A percentile compares a stretch with the other conserved stretches of the same genome.
These are phyloP conservation scores for Chrysodeixis includens DNA, from an alignment of 2,888 invertebrate genomes.

Conservation along the genomic window DNA sequence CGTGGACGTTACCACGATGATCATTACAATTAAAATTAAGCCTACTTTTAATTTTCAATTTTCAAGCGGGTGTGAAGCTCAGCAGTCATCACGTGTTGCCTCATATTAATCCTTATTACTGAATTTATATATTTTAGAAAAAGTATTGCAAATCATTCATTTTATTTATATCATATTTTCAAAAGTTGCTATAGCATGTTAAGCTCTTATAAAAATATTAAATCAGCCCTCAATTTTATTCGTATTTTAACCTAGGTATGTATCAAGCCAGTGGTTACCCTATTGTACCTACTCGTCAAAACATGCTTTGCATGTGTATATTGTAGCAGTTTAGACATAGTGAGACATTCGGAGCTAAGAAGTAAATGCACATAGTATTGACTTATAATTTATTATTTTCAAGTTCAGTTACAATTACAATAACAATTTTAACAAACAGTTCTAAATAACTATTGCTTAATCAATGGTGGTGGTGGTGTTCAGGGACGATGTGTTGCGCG, in stretches of 20 bases:
- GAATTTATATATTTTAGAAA: too few relatives aligned
- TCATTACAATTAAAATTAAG: constrained; percentile 14
- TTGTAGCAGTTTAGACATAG: too few relatives aligned
- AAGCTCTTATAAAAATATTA: too few relatives aligned
- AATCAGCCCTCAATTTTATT: too few relatives aligned
- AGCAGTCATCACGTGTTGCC: constrained; percentile 64
- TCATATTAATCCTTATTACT: constrained; percentile 49
- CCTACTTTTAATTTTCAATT: constrained; percentile 57
- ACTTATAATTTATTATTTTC: neutral
- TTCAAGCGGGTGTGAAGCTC: constrained; percentile 67
- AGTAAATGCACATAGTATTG: neutral
- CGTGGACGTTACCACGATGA: constrained; percentile 30
- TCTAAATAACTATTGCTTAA: constrained; percentile 8
- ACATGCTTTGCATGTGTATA: too few relatives aligned
- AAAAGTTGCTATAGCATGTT: too few relatives aligned
- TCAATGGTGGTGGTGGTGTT: constrained; percentile 28
- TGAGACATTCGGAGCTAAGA: too few relatives aligned
- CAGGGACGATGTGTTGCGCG: constrained; percentile 20
- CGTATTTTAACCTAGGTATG: too few relatives aligned
- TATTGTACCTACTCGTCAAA: too few relatives aligned
- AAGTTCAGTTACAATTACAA: neutral
- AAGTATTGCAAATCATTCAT: too few relatives aligned
- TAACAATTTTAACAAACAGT: neutral
- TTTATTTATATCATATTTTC: too few relatives aligned
- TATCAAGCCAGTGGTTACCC: too few relatives aligned